These are phyloP conservation scores for Amblyornis subalaris DNA, from an alignment of 2,113 vertebrate species.

Conservation along the genomic window DNA sequence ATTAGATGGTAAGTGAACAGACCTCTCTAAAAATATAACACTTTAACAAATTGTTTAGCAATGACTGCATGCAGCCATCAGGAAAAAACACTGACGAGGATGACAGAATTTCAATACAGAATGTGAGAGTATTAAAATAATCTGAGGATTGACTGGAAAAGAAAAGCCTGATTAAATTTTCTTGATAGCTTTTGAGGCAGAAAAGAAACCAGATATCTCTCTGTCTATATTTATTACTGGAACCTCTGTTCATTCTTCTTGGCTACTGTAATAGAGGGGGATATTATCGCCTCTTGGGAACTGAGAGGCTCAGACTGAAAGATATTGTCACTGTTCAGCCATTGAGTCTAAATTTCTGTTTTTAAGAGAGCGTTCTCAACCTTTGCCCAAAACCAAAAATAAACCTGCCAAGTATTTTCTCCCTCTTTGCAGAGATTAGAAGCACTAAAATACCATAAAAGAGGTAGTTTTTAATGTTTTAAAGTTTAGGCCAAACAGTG, in stretches of 20 bases:
- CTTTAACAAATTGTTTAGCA: constrained; percentile 50
- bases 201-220: constrained; percentile 33
- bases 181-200: constrained; percentile 48
- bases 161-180: constrained; percentile 65
- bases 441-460: not conserved
- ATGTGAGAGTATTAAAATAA: constrained; percentile 50
- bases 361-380: not conserved
- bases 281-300: constrained; percentile 32
- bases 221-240: constrained; percentile 46
- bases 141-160: constrained; percentile 49
- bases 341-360: constrained; percentile 11
- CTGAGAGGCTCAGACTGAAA: not conserved
- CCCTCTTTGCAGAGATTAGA: not conserved
- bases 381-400: constrained; percentile 12
- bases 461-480: not conserved
- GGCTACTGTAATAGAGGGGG: not conserved
- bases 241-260: constrained; percentile 43
- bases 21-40: constrained; percentile 36
- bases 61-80: constrained; percentile 31
- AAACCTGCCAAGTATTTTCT: not conserved
- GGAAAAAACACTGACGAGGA: not conserved
- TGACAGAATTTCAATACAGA: constrained; percentile 54
- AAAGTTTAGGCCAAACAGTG: not conserved
- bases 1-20: not conserved
- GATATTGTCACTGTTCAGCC: constrained; percentile 13